These are phyloP conservation scores for Aphelenchoides avenae DNA, from an alignment of 1,140 invertebrate genomes.

Conservation along the genomic window DNA sequence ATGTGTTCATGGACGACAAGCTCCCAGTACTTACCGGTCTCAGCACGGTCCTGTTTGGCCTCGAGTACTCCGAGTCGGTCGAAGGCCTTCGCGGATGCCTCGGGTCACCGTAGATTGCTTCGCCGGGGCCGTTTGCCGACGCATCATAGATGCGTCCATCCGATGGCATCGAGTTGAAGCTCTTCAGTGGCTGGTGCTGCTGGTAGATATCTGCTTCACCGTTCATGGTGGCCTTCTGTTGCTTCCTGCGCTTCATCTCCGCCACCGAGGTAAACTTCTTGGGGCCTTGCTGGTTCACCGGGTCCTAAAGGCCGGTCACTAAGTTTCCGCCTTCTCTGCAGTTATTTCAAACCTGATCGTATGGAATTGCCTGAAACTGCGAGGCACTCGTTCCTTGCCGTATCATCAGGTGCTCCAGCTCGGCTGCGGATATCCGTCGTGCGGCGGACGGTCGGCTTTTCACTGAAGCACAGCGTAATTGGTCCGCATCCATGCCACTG, in stretches of 20 bases:
- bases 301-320: slow-evolving; percentile 25
- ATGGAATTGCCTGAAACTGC: slow-evolving; percentile 41
- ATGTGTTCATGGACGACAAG: too few relatives aligned
- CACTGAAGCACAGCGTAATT: slow-evolving; percentile 69
- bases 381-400: slow-evolving; percentile 66
- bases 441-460: slow-evolving; percentile 74
- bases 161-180: slow-evolving; percentile 52
- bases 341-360: slow-evolving; percentile 30
- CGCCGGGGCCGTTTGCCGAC: too few relatives aligned
- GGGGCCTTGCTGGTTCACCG: slow-evolving; percentile 22
- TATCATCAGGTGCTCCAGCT: slow-evolving; percentile 83
- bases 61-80: too few relatives aligned
- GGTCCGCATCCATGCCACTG: too few relatives aligned
- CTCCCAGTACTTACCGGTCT: too few relatives aligned
- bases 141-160: too few relatives aligned
- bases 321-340: slow-evolving; percentile 14
- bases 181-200: slow-evolving; percentile 35
- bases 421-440: slow-evolving; percentile 77
- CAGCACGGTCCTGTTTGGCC: too few relatives aligned
- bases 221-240: slow-evolving; percentile 35
- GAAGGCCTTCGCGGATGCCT: too few relatives aligned
- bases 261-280: slow-evolving; percentile 86
- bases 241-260: slow-evolving; percentile 81
- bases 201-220: slow-evolving; percentile 11
- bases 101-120: too few relatives aligned